phyloP scores from a whole-genome alignment of 2,797 vertebrate genomes.

The Characodon lateralis region DNA sequence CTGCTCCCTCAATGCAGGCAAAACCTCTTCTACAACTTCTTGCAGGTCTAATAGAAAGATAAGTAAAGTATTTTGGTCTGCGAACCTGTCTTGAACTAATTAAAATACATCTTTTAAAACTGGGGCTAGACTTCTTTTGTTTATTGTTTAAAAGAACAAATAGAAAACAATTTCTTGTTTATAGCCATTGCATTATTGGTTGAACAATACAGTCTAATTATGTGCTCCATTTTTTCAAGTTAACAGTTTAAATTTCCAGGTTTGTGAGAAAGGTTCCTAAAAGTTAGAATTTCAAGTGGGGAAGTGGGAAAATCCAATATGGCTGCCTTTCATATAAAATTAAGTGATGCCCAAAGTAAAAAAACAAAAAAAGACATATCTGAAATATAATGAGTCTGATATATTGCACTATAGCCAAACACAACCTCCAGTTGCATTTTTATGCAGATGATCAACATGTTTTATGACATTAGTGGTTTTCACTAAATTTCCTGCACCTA shows the following conservation, averaged over 20 bases:
- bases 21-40: slow-evolving; percentile 82
- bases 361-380: too few species aligned
- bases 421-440: too few species aligned
- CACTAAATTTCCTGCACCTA: too few species aligned
- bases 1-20: slow-evolving; percentile 81
- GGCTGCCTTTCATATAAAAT: background rate
- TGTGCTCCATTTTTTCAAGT: background rate
- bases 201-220: background rate
- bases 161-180: too few species aligned
- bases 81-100: background rate
- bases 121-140: background rate
- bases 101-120: background rate
- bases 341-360: background rate
- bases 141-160: background rate
- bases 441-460: too few species aligned
- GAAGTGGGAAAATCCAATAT: background rate
- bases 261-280: background rate
- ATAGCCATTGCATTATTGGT: background rate
- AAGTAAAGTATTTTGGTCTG: background rate
- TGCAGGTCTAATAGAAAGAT: slow-evolving; percentile 73
- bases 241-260: background rate
- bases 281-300: background rate
- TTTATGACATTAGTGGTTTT: too few species aligned
- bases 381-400: too few species aligned
- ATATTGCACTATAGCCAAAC: too few species aligned